phyloP scores from a whole-genome alignment of 2,113 vertebrate species.

The Protomyctophum bolini region DNA sequence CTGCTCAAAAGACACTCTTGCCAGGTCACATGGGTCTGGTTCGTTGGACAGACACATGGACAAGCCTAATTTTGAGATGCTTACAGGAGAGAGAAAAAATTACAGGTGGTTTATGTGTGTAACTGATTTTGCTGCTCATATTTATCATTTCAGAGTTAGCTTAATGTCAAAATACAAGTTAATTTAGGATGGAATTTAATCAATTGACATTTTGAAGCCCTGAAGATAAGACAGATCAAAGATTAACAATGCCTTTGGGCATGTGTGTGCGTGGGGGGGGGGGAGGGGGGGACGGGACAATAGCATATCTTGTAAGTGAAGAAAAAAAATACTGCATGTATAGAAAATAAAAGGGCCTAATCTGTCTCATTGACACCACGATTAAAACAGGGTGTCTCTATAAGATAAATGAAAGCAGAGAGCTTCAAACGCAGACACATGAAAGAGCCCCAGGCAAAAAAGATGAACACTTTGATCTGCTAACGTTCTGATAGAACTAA shows the following conservation, averaged over 20 bases:
- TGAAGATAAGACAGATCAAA: background rate
- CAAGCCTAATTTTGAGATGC: slow-evolving; percentile 23
- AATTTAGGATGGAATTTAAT: background rate
- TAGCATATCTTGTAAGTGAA: background rate
- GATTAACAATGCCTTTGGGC: background rate
- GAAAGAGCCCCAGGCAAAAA: slow-evolving; percentile 14
- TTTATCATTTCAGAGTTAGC: background rate
- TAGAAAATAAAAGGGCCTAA: slow-evolving; percentile 1
- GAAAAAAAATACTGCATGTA: background rate
- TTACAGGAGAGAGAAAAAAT: slow-evolving; percentile 31
- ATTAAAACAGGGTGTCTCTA: slow-evolving; percentile 24
- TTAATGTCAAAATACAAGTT: background rate
- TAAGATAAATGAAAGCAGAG: slow-evolving; percentile 11
- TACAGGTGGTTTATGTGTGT: slow-evolving; percentile 38
- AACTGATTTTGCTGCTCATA: background rate
- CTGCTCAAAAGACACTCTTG: slow-evolving; percentile 14
- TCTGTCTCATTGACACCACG: slow-evolving; percentile 11
- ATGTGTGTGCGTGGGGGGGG: no score
- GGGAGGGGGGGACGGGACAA: no score
- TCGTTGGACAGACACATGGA: slow-evolving; percentile 49
- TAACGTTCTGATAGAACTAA: slow-evolving; percentile 10
- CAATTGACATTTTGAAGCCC: background rate
- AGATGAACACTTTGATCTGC: slow-evolving; percentile 23
- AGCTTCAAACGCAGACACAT: slow-evolving; percentile 1
- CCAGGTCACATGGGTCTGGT: slow-evolving; percentile 44